These are phyloP conservation scores for Rhincodon typus DNA, from an alignment of 2,797 vertebrate species.

Conservation along the genomic window DNA sequence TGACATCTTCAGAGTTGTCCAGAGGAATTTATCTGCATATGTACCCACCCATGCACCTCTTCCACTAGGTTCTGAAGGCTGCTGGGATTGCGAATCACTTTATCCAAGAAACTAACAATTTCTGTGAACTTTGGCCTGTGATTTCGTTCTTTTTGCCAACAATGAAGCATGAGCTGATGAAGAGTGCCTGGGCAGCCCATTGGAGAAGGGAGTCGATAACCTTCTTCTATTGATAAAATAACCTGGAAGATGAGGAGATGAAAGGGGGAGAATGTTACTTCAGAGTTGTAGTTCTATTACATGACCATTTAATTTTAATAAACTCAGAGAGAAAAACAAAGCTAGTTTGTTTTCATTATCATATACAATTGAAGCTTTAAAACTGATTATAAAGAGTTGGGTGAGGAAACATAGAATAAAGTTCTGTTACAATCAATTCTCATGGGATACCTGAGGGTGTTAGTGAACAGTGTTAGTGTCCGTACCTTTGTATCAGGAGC, in stretches of 20 bases:
- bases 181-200: slow-evolving; percentile 92
- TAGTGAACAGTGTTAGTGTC: not conserved
- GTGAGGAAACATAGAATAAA: not conserved
- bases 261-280: slow-evolving; percentile 38
- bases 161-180: slow-evolving; percentile 93
- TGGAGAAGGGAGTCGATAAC: slow-evolving; percentile 89
- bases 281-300: slow-evolving; percentile 41
- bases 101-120: slow-evolving; percentile 87
- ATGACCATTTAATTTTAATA: slow-evolving; percentile 17
- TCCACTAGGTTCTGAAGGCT: slow-evolving; percentile 83
- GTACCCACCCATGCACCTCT: slow-evolving; percentile 65
- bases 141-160: slow-evolving; percentile 94
- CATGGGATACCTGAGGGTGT: not conserved
- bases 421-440: not conserved
- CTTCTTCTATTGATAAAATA: slow-evolving; percentile 93
- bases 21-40: not conserved
- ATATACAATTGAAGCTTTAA: not conserved
- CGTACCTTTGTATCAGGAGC: too few species aligned
- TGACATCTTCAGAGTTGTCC: not conserved
- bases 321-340: not conserved
- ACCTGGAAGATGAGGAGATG: slow-evolving; percentile 61
- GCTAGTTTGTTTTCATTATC: not conserved
- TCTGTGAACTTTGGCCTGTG: slow-evolving; percentile 90
- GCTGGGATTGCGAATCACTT: slow-evolving; percentile 89
- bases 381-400: not conserved